A percentile compares a stretch with the other conserved stretches of the same genome.
phyloP scores from a whole-genome alignment of 1,140 invertebrate species.

The Holcopasites calliopsidis region DNA sequence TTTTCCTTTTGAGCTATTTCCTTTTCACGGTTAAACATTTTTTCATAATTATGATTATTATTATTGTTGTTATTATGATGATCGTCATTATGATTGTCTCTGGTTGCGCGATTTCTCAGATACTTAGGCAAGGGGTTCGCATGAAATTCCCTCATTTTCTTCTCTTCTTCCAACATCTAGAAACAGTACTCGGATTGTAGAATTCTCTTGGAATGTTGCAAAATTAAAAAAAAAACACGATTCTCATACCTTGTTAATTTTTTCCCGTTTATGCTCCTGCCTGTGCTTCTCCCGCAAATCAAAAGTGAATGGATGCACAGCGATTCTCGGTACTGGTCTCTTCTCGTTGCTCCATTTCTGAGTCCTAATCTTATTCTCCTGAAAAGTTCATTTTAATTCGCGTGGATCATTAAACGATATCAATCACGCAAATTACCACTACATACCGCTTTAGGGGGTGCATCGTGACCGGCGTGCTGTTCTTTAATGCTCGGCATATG shows the following conservation, averaged over 20 bases:
- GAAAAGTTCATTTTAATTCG: neutral
- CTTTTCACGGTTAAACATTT: neutral
- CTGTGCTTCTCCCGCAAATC: conserved; percentile 33
- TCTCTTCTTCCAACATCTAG: conserved; percentile 19
- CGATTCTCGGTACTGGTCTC: neutral
- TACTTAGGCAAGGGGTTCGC: conserved; percentile 48
- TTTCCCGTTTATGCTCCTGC: conserved; percentile 9
- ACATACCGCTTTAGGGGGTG: neutral
- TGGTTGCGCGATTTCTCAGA: neutral
- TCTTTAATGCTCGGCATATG: neutral
- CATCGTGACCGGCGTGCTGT: neutral
- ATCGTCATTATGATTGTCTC: no score
- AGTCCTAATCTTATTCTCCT: neutral
- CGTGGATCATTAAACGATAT: neutral
- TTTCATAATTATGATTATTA: neutral
- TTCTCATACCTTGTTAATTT: conserved; percentile 20
- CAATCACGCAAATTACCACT: neutral
- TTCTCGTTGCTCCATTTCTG: neutral
- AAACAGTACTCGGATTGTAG: neutral
- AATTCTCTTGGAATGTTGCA: neutral
- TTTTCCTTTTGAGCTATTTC: neutral
- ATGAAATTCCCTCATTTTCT: conserved; percentile 28
- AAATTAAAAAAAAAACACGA: neutral
- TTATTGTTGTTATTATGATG: neutral
- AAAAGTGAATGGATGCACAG: conserved; percentile 42